Evolutionary conservation across 2,797 vertebrate species (phyloP), one percentile per base, ranked within the genome.

Genomic region (Chaetodon trifasciatus): DNA sequence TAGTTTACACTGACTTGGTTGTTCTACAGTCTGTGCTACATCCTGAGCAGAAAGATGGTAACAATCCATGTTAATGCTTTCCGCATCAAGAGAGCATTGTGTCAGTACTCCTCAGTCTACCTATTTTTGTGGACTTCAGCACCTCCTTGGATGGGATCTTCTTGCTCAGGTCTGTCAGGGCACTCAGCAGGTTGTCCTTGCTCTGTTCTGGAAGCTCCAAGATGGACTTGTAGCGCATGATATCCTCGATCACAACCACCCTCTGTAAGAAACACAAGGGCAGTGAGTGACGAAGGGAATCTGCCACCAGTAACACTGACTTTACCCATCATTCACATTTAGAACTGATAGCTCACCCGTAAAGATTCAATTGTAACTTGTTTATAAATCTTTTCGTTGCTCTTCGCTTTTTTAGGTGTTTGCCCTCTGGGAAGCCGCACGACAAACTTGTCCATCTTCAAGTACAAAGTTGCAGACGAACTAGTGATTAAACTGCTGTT

Each of bases 211-310:
- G 96, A 69, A 99, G 94, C 86, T 99, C 97, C 76, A 99, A 86
- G 52, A 95, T 95, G 67, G 96, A 95, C 81, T 97, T 99, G 94
- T 94, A 98, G 79, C 97, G 95, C 93, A 96, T 93, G 88, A 99
- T 97, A 82, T 99, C 98, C 91, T 99, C 98, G 83, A 99, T 93
- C 76, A 99, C 97, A 84, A 99, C 98, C 89, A 99, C 98, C 91
- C 98, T 97, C 98, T 99, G 89, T 6, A 52, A 75, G 23, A 84
- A 77, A 87, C 42, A 88, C 21, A 85, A 7, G 1, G 3, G 0
- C 3, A 6, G 19, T 11, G 5, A 10, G 44, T 47, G 11, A 35
- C 3, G 13, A 6, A 11, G n/a, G 11, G 1, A 8, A 44, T 19
- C 0, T 42, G n/a, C 13, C 28, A 13, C 10, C 50, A n/a, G 8